phyloP scores from a whole-genome alignment of 1,140 invertebrate genomes.

The Ptiloglossa arizonensis region DNA sequence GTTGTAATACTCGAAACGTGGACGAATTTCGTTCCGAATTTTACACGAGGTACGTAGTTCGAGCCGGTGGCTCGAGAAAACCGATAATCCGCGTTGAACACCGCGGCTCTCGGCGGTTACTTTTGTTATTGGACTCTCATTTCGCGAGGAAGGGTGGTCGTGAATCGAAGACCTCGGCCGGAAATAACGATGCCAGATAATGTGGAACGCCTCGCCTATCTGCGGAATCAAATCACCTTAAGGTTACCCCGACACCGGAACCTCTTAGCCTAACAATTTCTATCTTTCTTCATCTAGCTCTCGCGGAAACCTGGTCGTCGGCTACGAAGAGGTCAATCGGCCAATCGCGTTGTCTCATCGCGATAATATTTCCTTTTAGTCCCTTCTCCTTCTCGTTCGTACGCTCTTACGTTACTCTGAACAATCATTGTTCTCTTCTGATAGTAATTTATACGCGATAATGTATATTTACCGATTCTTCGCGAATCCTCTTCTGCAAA shows the following conservation, averaged over 20 bases:
- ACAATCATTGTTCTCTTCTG: too few species aligned
- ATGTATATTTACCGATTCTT: too few species aligned
- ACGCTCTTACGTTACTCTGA: too few species aligned
- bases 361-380: conserved; percentile 30
- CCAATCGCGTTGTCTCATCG: conserved; percentile 54
- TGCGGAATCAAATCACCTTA: conserved; percentile 75
- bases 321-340: conserved; percentile 59
- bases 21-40: conserved; percentile 18
- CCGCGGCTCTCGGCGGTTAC: conserved; percentile 59
- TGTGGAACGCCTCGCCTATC: conserved; percentile 66
- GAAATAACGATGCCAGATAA: conserved; percentile 77
- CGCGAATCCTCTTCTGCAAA: too few species aligned
- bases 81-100: conserved; percentile 56
- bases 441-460: too few species aligned
- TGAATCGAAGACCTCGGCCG: conserved; percentile 67
- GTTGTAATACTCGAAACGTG: conserved; percentile 17
- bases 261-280: conserved; percentile 70
- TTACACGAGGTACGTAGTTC: conserved; percentile 36
- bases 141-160: conserved; percentile 53
- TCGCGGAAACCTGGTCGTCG: conserved; percentile 33
- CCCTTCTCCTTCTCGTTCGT: not conserved
- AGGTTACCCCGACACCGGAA: conserved; percentile 67
- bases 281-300: conserved; percentile 43
- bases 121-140: conserved; percentile 66
- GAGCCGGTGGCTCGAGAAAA: conserved; percentile 40